A percentile compares a stretch with the other conserved stretches of the same genome.
phyloP scores from a whole-genome alignment of 2,888 invertebrate genomes.

The Auanema sp. region DNA sequence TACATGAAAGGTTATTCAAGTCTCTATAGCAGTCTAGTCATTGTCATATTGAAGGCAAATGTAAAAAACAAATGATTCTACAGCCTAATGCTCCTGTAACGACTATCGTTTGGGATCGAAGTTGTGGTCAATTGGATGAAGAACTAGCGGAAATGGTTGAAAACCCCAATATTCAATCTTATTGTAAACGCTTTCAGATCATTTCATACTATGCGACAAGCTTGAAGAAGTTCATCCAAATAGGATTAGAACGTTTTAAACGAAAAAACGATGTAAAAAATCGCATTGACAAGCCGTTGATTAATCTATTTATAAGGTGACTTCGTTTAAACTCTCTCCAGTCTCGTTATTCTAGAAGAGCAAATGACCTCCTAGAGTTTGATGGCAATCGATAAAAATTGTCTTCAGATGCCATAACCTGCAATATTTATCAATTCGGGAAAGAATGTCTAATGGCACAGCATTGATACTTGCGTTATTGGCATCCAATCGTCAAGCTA shows the following conservation, averaged over 20 bases:
- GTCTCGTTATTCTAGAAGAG: neutral
- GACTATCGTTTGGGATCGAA: constrained; percentile 74
- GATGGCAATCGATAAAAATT: constrained; percentile 5
- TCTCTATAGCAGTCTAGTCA: too few species aligned
- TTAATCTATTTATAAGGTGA: constrained; percentile 74
- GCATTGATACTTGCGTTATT: constrained; percentile 74
- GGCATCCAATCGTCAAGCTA: constrained; percentile 21
- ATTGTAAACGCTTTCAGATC: constrained; percentile 22
- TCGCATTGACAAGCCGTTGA: constrained; percentile 74
- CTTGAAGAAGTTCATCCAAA: constrained; percentile 28
- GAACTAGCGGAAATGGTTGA: constrained; percentile 34
- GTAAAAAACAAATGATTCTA: constrained; percentile 68
- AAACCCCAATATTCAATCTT: neutral
- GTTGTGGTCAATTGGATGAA: constrained; percentile 58
- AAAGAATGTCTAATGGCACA: constrained; percentile 79
- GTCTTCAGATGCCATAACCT: constrained; percentile 30
- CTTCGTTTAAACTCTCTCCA: constrained; percentile 3
- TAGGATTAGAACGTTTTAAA: constrained; percentile 65
- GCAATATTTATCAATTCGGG: constrained; percentile 67
- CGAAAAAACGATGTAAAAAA: constrained; percentile 75
- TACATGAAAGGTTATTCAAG: neutral
- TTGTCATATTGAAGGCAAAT: constrained; percentile 27
- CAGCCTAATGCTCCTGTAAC: constrained; percentile 76
- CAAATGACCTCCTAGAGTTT: neutral
- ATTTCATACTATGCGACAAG: constrained; percentile 26